These are phyloP conservation scores for Prionailurus bengalensis DNA, from an alignment of 2,113 vertebrate genomes.

Conservation along the genomic window DNA sequence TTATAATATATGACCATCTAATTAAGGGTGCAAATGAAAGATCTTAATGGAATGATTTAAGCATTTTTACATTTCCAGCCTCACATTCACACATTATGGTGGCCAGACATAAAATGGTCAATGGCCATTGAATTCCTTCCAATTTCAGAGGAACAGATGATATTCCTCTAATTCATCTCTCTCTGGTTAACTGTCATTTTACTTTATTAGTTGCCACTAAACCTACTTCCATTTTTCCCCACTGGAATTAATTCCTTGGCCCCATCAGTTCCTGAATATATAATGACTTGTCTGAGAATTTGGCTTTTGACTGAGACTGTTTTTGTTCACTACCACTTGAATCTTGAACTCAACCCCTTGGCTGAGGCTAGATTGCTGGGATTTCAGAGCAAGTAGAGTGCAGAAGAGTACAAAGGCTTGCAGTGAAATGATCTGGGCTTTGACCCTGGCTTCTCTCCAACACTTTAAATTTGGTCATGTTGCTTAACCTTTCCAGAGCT, in stretches of 20 bases:
- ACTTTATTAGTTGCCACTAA: not conserved
- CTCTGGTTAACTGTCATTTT: not conserved
- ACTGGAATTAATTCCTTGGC: not conserved
- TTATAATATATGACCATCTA: not conserved
- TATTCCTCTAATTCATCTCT: not conserved
- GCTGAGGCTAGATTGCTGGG: not conserved
- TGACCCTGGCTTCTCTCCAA: not conserved
- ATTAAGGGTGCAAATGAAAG: not conserved
- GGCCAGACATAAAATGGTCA: not conserved
- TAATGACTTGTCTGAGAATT: not conserved
- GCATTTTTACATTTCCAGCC: not conserved
- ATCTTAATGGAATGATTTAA: not conserved
- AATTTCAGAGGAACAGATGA: not conserved
- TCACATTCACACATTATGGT: not conserved
- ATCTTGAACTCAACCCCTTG: not conserved
- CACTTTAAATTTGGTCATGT: not conserved
- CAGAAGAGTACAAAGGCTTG: not conserved
- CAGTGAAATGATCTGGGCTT: not conserved
- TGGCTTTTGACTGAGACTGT: not conserved
- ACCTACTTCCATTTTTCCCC: not conserved
- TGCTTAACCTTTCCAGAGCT: not conserved
- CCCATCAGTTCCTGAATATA: not conserved
- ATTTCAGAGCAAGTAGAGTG: not conserved
- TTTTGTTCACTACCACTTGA: not conserved
- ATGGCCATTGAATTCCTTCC: not conserved